Percentiles rank a stretch among this genome's conserved stretches.
Evolutionary conservation across 1,140 invertebrate genomes (phyloP).

Genomic region (Chymomyza costata): DNA sequence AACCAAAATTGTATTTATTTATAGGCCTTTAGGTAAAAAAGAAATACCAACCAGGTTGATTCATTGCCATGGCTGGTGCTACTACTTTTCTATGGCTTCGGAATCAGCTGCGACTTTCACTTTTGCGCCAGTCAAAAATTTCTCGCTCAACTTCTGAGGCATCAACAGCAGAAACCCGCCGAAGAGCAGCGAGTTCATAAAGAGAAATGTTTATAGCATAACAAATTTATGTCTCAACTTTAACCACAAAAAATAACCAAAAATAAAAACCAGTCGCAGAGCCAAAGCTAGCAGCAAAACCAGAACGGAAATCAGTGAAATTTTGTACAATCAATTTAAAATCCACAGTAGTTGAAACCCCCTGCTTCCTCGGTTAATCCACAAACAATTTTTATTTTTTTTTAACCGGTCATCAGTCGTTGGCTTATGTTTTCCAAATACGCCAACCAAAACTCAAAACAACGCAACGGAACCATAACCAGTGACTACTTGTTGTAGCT

Average conservation of each 20-base stretch:
- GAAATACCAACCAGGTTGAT: too few species aligned
- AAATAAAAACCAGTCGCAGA: slow-evolving; percentile 2
- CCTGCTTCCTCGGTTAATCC: too few species aligned
- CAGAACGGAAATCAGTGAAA: slow-evolving; percentile 70
- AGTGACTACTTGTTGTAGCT: too few species aligned
- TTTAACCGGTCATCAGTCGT: too few species aligned
- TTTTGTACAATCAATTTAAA: slow-evolving; percentile 41
- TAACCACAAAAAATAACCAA: slow-evolving; percentile 45
- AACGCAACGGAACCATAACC: not conserved
- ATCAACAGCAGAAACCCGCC: not conserved
- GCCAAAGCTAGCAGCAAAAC: slow-evolving; percentile 44
- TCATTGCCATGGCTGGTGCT: slow-evolving; percentile 15
- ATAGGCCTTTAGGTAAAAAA: slow-evolving; percentile 28
- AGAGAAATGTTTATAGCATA: slow-evolving; percentile 63
- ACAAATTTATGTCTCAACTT: slow-evolving; percentile 62
- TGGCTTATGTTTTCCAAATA: too few species aligned
- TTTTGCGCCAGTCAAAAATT: slow-evolving; percentile 70
- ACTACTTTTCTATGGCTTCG: slow-evolving; percentile 59
- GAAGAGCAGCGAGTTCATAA: slow-evolving; percentile 21
- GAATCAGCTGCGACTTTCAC: slow-evolving; percentile 68
- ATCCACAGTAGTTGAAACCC: too few species aligned
- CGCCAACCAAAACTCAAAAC: too few species aligned
- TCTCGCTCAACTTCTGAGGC: slow-evolving; percentile 64
- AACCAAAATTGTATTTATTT: too few species aligned
- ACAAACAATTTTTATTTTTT: too few species aligned